These are phyloP conservation scores for Pyrrhosoma nymphula DNA, from an alignment of 2,888 invertebrate species.

Conservation along the genomic window DNA sequence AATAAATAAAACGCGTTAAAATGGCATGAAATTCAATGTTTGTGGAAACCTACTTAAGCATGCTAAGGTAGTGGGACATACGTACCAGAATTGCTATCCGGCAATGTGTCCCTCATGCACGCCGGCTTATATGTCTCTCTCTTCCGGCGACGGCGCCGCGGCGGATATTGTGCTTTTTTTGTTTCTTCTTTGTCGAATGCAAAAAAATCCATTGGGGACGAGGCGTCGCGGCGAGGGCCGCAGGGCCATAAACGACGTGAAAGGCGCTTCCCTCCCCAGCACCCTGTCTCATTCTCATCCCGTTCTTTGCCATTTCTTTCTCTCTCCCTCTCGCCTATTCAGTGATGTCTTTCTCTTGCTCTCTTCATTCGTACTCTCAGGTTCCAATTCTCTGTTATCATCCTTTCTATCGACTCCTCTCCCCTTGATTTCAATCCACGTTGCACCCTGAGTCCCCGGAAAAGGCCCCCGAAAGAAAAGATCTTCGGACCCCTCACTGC, in stretches of 20 bases:
- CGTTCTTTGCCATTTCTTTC: background rate
- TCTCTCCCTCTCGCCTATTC: background rate
- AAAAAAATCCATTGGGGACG: background rate
- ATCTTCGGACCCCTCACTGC: background rate
- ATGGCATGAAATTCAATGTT: no score
- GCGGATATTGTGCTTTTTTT: background rate
- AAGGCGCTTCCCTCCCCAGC: background rate
- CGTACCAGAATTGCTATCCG: background rate
- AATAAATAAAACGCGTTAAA: no score
- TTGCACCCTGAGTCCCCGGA: background rate
- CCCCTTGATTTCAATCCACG: background rate
- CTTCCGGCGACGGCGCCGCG: conserved; percentile 12
- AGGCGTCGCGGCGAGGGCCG: conserved; percentile 23
- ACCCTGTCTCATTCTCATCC: background rate
- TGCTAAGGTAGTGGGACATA: no score
- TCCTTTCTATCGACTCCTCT: background rate
- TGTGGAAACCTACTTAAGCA: no score
- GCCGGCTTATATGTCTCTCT: background rate
- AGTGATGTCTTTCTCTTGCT: background rate
- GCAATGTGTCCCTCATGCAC: background rate
- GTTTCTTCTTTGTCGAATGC: background rate
- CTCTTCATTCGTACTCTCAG: background rate
- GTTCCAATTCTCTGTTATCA: background rate
- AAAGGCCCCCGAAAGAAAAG: background rate
- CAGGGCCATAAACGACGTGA: conserved; percentile 39